These are phyloP conservation scores for Megaceryle alcyon DNA, from an alignment of 2,797 vertebrate genomes.

Conservation along the genomic window DNA sequence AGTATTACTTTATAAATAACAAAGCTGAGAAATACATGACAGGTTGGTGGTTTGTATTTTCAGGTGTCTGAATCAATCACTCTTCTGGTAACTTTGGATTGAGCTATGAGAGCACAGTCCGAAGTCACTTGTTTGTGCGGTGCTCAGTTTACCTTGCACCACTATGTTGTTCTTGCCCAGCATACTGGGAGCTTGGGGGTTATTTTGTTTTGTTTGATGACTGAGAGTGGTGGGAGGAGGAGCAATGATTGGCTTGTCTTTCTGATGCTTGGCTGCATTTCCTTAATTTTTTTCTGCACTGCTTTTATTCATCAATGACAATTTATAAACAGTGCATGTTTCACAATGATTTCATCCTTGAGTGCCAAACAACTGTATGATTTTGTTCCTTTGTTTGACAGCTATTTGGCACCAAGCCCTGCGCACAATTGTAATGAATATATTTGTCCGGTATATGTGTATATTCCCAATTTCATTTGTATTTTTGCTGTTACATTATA, in stretches of 20 bases:
- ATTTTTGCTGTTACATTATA: background rate
- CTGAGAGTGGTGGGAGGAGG: background rate
- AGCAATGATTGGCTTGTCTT: constrained; percentile 14
- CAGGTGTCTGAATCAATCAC: background rate
- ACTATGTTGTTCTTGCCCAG: background rate
- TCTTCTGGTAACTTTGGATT: background rate
- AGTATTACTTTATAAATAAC: background rate
- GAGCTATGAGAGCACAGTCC: background rate
- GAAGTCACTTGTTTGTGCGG: rapidly evolving
- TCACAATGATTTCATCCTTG: constrained; percentile 46
- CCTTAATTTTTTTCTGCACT: constrained; percentile 54
- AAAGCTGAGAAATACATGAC: background rate
- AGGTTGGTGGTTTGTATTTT: background rate
- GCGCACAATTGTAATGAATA: background rate
- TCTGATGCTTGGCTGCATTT: constrained; percentile 51
- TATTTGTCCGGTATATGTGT: background rate
- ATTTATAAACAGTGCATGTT: constrained; percentile 68
- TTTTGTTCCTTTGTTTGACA: constrained; percentile 69
- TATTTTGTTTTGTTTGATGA: constrained; percentile 40
- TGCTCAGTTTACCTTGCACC: background rate
- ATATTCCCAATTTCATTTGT: background rate
- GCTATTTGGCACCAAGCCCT: constrained; percentile 48
- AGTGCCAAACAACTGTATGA: constrained; percentile 65
- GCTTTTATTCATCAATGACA: constrained; percentile 59
- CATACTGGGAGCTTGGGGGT: background rate